Conservation (phyloP, 2,797 vertebrate genomes). For the Chelon labrosus region DNA sequence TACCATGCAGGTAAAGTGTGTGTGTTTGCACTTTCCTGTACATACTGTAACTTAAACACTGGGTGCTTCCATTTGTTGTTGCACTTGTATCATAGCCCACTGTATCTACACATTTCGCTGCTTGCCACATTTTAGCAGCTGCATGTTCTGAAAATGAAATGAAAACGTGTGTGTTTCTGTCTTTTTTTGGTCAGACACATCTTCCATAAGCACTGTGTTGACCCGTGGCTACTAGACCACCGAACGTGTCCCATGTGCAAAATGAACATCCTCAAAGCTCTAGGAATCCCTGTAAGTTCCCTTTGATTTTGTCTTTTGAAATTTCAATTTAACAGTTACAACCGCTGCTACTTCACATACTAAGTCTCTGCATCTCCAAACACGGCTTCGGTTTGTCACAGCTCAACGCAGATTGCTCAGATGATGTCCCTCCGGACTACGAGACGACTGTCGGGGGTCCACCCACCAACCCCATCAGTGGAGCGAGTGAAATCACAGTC, state of each 20-base stretch:
- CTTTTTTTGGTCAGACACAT: slow-evolving; percentile 89
- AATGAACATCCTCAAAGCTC: slow-evolving; percentile 99
- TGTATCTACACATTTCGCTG: background rate
- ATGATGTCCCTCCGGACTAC: slow-evolving; percentile 92
- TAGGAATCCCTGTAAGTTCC: slow-evolving; percentile 93
- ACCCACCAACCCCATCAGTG: slow-evolving; percentile 90
- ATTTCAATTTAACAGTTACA: background rate
- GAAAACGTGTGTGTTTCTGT: background rate
- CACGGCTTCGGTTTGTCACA: slow-evolving; percentile 62
- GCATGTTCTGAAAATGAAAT: background rate
- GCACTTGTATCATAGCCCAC: background rate
- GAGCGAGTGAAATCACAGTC: slow-evolving; percentile 91
- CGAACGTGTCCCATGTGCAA: slow-evolving; percentile 99
- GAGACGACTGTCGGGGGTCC: slow-evolving; percentile 90
- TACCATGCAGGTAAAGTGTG: slow-evolving; percentile 94
- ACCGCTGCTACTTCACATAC: background rate
- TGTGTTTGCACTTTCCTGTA: background rate
- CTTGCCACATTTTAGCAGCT: background rate
- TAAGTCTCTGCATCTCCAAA: background rate
- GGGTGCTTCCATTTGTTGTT: background rate
- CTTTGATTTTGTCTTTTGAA: background rate
- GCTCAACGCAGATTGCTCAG: slow-evolving; percentile 92
- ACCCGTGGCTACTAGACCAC: slow-evolving; percentile 98
- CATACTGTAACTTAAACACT: background rate
- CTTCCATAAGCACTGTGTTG: slow-evolving; percentile 99